Conservation (phyloP, 2,113 vertebrate species). For the Amphiprion ocellaris region DNA sequence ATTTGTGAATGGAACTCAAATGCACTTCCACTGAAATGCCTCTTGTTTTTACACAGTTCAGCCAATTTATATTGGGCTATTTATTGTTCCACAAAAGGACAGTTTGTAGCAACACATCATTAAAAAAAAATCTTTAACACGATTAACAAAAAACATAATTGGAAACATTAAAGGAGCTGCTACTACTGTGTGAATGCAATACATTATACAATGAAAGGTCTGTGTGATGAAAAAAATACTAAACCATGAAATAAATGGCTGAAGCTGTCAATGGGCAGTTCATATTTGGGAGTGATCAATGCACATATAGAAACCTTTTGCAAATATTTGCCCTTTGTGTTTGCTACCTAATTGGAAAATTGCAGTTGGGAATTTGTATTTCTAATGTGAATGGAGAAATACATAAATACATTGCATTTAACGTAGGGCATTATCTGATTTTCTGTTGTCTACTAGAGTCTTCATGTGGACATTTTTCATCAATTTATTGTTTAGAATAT, state of each 20-base stretch:
- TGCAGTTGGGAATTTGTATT: no score
- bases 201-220: not conserved
- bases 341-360: no score
- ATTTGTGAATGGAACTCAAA: not conserved
- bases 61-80: not conserved
- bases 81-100: not conserved
- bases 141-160: not conserved
- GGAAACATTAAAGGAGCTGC: not conserved
- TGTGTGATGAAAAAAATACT: slow-evolving; percentile 4
- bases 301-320: no score
- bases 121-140: not conserved
- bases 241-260: not conserved
- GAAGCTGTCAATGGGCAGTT: not conserved
- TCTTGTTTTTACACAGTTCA: not conserved
- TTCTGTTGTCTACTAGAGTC: not conserved
- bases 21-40: not conserved
- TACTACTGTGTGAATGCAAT: not conserved
- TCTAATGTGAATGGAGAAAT: no score
- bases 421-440: not conserved
- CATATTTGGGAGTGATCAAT: not conserved
- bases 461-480: not conserved
- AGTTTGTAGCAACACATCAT: not conserved
- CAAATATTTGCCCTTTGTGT: no score
- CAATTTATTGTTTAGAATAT: not conserved
- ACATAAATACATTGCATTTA: no score